Conservation (phyloP, 2,888 invertebrate genomes). For the Cantharis nigra region DNA sequence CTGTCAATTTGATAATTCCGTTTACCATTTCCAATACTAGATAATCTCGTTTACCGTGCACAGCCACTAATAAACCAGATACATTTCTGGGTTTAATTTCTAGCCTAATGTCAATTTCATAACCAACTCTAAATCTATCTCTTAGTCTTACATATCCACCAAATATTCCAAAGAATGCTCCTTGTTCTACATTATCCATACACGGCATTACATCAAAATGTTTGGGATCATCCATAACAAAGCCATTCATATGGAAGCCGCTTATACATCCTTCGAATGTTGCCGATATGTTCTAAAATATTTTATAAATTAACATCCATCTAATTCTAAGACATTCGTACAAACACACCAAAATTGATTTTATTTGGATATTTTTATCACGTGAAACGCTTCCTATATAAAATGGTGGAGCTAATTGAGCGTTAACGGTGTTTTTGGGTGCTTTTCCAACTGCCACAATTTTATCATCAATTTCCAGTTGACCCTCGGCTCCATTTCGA, state of each 20-base stretch:
- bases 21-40: conserved; percentile 86
- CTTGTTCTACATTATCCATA: conserved; percentile 76
- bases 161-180: conserved; percentile 81
- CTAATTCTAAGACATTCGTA: background rate
- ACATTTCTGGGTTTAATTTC: conserved; percentile 85
- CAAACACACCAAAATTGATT: conserved; percentile 44
- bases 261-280: conserved; percentile 85
- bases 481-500: conserved; percentile 66
- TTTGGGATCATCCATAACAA: conserved; percentile 65
- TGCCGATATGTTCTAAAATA: conserved; percentile 55
- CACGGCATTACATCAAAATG: conserved; percentile 75
- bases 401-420: conserved; percentile 71
- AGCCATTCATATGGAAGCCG: conserved; percentile 73
- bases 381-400: conserved; percentile 81
- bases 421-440: conserved; percentile 43
- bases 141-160: conserved; percentile 74
- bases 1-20: conserved; percentile 81
- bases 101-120: conserved; percentile 77
- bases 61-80: conserved; percentile 84
- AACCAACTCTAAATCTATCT: conserved; percentile 79
- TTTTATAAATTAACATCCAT: conserved; percentile 4
- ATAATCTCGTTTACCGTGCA: conserved; percentile 82
- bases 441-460: conserved; percentile 46
- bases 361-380: conserved; percentile 54
- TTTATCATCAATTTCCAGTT: conserved; percentile 69